These are phyloP conservation scores for Paraescarpia echinospica DNA, from an alignment of 1,140 invertebrate genomes.

Conservation along the genomic window DNA sequence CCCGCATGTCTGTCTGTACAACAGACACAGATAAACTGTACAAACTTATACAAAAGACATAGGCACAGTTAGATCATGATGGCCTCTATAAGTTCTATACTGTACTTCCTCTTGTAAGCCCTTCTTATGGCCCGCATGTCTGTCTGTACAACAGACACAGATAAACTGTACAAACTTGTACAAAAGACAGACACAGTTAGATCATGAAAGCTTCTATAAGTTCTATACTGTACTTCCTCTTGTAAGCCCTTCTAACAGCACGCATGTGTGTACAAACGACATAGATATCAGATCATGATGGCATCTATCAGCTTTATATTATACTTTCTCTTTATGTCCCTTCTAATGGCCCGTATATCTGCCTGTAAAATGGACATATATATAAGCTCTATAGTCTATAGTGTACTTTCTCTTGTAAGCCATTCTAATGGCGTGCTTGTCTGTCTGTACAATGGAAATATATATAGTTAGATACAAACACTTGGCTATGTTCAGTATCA, in stretches of 20 bases:
- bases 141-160: background rate
- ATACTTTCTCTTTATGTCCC: constrained; percentile 49
- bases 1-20: constrained; percentile 38
- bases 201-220: constrained; percentile 36
- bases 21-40: too few species aligned
- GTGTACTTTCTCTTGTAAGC: constrained; percentile 50
- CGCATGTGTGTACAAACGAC: constrained; percentile 36
- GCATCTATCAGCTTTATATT: constrained; percentile 44
- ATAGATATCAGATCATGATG: background rate
- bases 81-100: constrained; percentile 42
- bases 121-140: constrained; percentile 44
- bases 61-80: background rate
- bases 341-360: constrained; percentile 43
- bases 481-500: too few species aligned
- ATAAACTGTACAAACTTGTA: background rate
- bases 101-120: constrained; percentile 50
- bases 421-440: constrained; percentile 26
- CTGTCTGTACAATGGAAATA: background rate
- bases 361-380: background rate
- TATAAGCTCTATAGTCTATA: constrained; percentile 37
- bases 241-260: constrained; percentile 43
- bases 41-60: too few species aligned
- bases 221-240: constrained; percentile 47
- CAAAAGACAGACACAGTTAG: background rate
- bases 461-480: background rate